Evolutionary conservation across 2,797 vertebrate species (phyloP).

Genomic region (Arvicola amphibius): DNA sequence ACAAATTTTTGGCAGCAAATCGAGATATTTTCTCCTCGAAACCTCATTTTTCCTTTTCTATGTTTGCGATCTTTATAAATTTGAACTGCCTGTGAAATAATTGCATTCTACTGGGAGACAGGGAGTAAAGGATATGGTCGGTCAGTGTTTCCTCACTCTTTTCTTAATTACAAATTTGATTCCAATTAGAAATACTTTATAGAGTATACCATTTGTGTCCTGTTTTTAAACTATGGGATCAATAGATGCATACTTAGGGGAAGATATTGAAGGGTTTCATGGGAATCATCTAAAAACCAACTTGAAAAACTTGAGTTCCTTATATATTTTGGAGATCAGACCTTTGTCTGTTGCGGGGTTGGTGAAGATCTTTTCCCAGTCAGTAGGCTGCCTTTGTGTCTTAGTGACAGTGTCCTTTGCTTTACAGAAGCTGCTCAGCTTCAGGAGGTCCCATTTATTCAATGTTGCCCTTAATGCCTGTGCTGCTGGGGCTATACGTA

Average conservation of each 20-base stretch:
- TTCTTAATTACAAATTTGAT: constrained; percentile 30
- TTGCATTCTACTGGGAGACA: background rate
- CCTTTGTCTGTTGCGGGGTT: no score
- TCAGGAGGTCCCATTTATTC: no score
- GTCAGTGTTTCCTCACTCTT: background rate
- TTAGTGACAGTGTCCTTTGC: no score
- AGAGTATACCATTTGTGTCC: background rate
- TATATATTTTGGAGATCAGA: no score
- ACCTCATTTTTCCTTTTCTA: background rate
- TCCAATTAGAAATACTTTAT: background rate
- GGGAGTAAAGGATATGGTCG: background rate
- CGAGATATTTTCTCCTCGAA: background rate
- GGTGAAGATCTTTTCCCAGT: no score
- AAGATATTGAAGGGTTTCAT: background rate
- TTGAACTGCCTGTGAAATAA: background rate
- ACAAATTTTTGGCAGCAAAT: background rate
- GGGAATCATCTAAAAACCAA: background rate
- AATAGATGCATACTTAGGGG: background rate
- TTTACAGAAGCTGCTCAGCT: no score
- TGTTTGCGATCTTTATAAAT: background rate
- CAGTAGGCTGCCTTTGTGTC: no score
- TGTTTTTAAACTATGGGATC: background rate
- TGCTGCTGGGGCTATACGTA: no score
- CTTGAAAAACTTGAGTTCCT: background rate
- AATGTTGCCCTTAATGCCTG: no score